A percentile compares a stretch with the other conserved stretches of the same genome.
phyloP scores from a whole-genome alignment of 2,113 vertebrate genomes.

The Ariopsis seemanni region DNA sequence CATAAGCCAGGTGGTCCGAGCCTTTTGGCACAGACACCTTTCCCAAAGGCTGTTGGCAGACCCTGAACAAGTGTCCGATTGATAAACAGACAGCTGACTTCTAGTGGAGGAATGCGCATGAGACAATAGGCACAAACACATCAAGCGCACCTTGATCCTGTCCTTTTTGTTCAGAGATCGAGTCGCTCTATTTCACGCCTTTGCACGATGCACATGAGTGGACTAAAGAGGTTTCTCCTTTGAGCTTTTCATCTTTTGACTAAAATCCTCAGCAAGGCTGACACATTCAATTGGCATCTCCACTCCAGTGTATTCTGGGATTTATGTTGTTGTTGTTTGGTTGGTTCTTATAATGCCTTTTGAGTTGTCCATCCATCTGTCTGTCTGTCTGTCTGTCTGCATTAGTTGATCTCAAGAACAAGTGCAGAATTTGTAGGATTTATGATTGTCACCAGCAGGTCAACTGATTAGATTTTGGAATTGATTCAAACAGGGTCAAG shows the following conservation, averaged over 20 bases:
- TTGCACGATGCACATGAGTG: background rate
- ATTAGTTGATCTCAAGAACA: background rate
- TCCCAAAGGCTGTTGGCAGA: slow-evolving; percentile 28
- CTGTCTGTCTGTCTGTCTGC: background rate
- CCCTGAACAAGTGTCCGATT: slow-evolving; percentile 27
- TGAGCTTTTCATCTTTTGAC: background rate
- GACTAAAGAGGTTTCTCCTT: background rate
- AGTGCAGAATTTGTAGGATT: background rate
- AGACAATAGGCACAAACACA: background rate
- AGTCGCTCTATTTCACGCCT: background rate
- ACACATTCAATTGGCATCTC: background rate
- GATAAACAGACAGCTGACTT: slow-evolving; percentile 27
- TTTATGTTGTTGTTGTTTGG: background rate
- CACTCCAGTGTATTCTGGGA: background rate
- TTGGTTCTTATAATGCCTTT: background rate
- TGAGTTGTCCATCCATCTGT: background rate
- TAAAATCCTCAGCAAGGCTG: background rate
- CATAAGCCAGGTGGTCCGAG: too few species aligned
- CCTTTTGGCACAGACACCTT: too few species aligned
- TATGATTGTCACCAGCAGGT: background rate
- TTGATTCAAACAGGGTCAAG: too few species aligned
- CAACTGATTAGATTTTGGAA: too few species aligned
- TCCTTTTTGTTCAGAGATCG: background rate
- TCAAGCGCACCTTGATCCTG: background rate
- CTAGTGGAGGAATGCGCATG: background rate